Evolutionary conservation across 1,140 invertebrate species (phyloP).

Genomic region (Brachionus manjavacas): DNA sequence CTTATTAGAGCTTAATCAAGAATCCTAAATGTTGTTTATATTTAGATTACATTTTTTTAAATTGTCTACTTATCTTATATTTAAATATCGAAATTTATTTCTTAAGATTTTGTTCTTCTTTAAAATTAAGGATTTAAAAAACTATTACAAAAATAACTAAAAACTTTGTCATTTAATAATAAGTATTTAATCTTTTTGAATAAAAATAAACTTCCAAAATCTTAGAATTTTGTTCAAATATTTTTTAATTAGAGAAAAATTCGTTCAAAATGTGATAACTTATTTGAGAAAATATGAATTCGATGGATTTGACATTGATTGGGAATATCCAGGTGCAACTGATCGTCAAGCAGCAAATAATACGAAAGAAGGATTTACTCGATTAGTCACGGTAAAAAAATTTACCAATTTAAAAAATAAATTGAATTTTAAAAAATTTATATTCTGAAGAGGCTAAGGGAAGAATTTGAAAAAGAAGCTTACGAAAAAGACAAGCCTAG

Average conservation of each 20-base stretch:
- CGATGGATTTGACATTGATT: conserved; percentile 43
- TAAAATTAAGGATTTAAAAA: no score
- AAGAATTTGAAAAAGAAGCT: conserved; percentile 42
- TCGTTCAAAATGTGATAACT: conserved; percentile 42
- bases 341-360: conserved; percentile 32
- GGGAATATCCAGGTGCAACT: conserved; percentile 43
- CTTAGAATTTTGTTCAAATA: no score
- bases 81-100: no score
- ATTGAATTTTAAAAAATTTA: neutral
- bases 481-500: conserved; percentile 29
- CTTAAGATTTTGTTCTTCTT: no score
- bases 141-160: no score
- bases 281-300: conserved; percentile 46
- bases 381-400: conserved; percentile 3
- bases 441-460: neutral
- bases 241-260: conserved; percentile 31
- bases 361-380: conserved; percentile 28
- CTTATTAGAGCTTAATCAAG: no score
- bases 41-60: no score
- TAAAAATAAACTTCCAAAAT: no score
- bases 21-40: no score
- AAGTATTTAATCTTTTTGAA: no score
- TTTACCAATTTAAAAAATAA: neutral
- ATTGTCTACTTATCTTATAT: no score
- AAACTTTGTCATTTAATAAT: no score